Base-by-base conservation (phyloP, 92 coral and sea anemone genomes). In the Actinernus sp. region DNA sequence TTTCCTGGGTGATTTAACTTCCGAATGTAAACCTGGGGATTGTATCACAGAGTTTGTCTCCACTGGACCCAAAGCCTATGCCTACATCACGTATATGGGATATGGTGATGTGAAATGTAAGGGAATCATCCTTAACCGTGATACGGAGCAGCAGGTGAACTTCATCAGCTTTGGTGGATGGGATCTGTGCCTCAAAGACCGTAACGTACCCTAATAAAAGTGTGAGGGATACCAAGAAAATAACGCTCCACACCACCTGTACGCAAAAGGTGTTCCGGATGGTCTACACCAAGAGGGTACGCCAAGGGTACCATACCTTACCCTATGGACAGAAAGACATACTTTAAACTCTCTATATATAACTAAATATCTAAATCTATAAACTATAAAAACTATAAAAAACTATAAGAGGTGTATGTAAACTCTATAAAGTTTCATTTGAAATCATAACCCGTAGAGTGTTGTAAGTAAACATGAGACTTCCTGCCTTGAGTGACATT, bases 1-100 rank as follows among this genome's bases (percentile, higher is more conserved):
- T 48, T 78, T 24, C 51, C 30, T 78, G 32, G 85, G 85, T 1
- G 85, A 68, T 1, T 65, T 78, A 46, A 78, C 78, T 32, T 41
- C 31, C 56, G 78, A 78, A 27, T 52, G 58, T 14, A 18, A 68
- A 1, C 44, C 52, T 2, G 55, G 47, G 0, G 71, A 78, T 3
- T 30, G 23, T 34, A 78, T 68, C 31, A 23, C 26, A 1, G 45
- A 39, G 1, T 68, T 78, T 51, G n/a, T n/a, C n/a, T 66, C 70
- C 13, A 54, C 71, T 10, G 85, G 78, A 0, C 77, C 78, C 1
- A 78, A 78, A 48, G 45, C 52, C 30, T 78, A 58, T 18, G 67
- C 57, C 0, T 71, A 71, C 23, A 10, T 1, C n/a, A 55, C n/a
- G n/a, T n/a, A n/a, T n/a, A n/a, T n/a, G n/a, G n/a, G n/a, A n/a